Conservation (phyloP, 2,113 vertebrate genomes). For the Mustela lutreola region DNA sequence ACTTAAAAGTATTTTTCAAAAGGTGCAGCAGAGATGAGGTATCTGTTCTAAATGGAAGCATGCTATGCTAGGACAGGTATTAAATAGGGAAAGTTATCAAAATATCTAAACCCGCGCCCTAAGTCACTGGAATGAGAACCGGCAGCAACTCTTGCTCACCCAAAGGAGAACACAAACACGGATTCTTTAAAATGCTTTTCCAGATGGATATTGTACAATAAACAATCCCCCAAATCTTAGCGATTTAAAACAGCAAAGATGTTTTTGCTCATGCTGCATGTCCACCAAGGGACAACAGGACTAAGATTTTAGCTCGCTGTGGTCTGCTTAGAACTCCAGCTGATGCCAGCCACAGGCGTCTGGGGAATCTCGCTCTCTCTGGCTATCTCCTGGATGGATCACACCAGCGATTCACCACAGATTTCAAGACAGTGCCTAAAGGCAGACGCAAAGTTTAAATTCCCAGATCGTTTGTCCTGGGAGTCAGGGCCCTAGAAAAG, state of each 20-base stretch:
- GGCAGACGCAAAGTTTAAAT: not conserved
- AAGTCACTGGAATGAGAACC: not conserved
- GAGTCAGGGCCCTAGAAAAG: not conserved
- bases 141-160: not conserved
- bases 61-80: not conserved
- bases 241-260: conserved; percentile 13
- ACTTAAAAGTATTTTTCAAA: conserved; percentile 35
- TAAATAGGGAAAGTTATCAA: not conserved
- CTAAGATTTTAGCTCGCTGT: not conserved
- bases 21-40: not conserved
- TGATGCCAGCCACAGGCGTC: not conserved
- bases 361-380: conserved; percentile 19
- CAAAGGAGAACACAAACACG: not conserved
- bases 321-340: not conserved
- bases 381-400: not conserved
- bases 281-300: not conserved
- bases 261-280: not conserved
- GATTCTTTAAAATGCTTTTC: not conserved
- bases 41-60: not conserved
- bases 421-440: not conserved
- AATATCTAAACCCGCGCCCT: not conserved
- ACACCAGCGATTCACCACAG: not conserved
- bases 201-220: not conserved
- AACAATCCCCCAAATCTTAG: not conserved
- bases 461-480: not conserved